Conservation (phyloP, 2,113 vertebrate genomes). For the Neodontobutis hainanensis region DNA sequence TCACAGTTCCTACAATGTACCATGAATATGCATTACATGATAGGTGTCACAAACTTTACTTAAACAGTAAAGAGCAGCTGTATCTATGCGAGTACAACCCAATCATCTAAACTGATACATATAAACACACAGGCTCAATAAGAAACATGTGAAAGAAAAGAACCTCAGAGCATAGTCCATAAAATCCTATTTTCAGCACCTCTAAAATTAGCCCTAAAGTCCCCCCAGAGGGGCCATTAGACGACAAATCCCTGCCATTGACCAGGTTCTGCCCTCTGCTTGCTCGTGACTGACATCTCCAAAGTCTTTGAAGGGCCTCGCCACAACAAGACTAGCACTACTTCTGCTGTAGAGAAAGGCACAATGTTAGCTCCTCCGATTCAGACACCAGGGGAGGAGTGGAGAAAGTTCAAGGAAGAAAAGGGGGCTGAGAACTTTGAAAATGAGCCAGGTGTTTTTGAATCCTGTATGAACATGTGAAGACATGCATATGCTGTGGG, state of each 20-base stretch:
- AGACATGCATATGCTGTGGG: constrained; percentile 59
- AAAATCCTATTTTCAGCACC: constrained; percentile 72
- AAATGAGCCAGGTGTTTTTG: constrained; percentile 66
- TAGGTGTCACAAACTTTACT: too few species aligned
- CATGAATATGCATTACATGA: background rate
- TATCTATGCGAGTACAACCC: too few species aligned
- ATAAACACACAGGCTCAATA: constrained; percentile 20
- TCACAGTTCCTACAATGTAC: constrained; percentile 14
- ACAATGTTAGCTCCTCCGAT: constrained; percentile 21
- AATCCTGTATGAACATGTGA: constrained; percentile 46
- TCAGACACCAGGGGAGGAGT: constrained; percentile 19
- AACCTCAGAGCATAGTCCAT: constrained; percentile 48
- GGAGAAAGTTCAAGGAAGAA: constrained; percentile 19
- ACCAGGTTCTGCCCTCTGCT: constrained; percentile 66
- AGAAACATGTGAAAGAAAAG: constrained; percentile 55
- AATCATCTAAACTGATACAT: background rate
- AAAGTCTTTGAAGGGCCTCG: constrained; percentile 65
- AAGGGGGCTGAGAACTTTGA: constrained; percentile 41
- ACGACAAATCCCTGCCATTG: constrained; percentile 67
- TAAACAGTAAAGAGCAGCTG: too few species aligned
- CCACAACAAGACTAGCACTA: constrained; percentile 51
- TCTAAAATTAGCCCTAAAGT: constrained; percentile 68
- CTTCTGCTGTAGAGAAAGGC: constrained; percentile 21
- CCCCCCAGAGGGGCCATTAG: constrained; percentile 69
- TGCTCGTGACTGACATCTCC: constrained; percentile 51